Evolutionary conservation across 2,113 vertebrate genomes (phyloP).

Genomic region (Dryoscopus gambensis): DNA sequence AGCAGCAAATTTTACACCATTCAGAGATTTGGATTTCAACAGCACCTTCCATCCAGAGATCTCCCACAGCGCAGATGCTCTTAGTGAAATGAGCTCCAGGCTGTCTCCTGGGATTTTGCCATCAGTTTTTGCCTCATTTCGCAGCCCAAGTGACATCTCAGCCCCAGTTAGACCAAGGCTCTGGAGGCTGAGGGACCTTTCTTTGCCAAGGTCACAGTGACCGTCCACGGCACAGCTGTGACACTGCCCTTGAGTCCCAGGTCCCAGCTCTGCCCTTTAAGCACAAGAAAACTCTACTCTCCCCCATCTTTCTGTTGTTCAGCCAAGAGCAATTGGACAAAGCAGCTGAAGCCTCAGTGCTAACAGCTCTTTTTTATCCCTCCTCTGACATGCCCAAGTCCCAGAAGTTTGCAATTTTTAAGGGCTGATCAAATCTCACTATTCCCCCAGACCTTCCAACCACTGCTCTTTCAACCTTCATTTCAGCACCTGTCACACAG

Average conservation of each 20-base stretch:
- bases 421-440: not conserved
- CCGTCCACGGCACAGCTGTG: not conserved
- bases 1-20: not conserved
- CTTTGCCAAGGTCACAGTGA: not conserved
- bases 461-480: not conserved
- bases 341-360: not conserved
- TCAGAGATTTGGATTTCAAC: not conserved
- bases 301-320: not conserved
- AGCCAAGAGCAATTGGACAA: not conserved
- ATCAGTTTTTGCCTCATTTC: not conserved
- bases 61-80: fast-evolving
- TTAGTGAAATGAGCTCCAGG: not conserved
- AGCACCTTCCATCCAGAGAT: not conserved
- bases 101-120: not conserved
- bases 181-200: not conserved
- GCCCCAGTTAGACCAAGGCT: not conserved
- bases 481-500: not conserved
- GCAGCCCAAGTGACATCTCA: not conserved
- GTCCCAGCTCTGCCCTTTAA: not conserved
- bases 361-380: not conserved
- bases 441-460: not conserved
- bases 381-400: not conserved
- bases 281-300: not conserved
- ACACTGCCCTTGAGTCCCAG: not conserved
- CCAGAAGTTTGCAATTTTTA: not conserved